These are phyloP conservation scores for Platorchestia sp. DNA, from an alignment of 1,140 invertebrate species.

Conservation along the genomic window DNA sequence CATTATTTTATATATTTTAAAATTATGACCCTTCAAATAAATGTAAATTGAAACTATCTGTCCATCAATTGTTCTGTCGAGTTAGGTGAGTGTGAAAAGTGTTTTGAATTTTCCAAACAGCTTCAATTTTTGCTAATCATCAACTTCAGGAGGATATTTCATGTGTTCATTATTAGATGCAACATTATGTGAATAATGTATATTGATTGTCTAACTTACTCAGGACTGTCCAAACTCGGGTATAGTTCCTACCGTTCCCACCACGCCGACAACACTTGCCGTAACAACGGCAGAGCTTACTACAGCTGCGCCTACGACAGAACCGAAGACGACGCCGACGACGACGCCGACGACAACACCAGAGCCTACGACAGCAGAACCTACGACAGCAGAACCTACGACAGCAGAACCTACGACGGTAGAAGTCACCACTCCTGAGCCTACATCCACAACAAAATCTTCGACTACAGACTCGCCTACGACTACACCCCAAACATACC, in stretches of 20 bases:
- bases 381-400: background rate
- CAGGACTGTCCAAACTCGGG: slow-evolving; percentile 8
- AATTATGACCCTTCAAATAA: no score
- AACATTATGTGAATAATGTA: background rate
- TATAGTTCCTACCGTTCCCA: background rate
- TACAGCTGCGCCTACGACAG: background rate
- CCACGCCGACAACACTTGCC: background rate
- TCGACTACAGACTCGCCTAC: background rate
- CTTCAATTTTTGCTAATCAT: no score
- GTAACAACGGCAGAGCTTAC: background rate
- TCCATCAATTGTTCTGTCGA: no score
- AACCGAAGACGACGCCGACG: background rate
- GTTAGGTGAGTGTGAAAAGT: no score
- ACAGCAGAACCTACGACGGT: background rate
- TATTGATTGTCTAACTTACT: background rate
- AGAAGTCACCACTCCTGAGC: background rate
- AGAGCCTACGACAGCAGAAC: background rate
- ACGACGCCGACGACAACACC: background rate
- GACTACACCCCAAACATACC: background rate
- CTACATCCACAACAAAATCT: background rate
- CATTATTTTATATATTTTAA: no score
- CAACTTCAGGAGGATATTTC: background rate
- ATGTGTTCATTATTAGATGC: background rate
- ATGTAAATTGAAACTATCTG: no score
- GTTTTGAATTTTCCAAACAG: no score